These are phyloP conservation scores for Galemys pyrenaicus DNA, from an alignment of 2,113 vertebrate species.

Conservation along the genomic window DNA sequence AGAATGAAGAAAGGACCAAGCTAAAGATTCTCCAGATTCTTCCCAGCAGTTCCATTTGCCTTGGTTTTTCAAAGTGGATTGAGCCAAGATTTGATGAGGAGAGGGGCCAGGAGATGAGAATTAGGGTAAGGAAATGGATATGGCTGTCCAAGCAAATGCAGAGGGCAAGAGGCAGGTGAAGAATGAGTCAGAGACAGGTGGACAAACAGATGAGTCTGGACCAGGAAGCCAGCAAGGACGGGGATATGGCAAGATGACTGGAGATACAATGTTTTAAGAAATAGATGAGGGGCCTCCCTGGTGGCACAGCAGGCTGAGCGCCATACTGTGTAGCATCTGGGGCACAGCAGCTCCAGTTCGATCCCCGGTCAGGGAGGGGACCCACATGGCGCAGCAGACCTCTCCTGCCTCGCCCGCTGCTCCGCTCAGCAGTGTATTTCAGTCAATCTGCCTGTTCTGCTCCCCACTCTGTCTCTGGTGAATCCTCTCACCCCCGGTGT, in stretches of 20 bases:
- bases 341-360: no score
- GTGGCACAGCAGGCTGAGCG: no score
- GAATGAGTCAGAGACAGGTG: background rate
- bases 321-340: no score
- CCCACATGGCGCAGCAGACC: no score
- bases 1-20: constrained; percentile 28
- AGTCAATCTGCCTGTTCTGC: no score
- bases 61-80: constrained; percentile 39
- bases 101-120: background rate
- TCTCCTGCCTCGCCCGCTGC: no score
- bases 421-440: no score
- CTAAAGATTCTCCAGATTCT: constrained; percentile 44
- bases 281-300: background rate
- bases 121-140: background rate
- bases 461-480: no score
- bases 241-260: background rate
- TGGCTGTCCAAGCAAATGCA: background rate
- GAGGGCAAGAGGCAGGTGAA: background rate
- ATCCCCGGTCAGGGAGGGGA: no score
- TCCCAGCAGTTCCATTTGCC: constrained; percentile 2
- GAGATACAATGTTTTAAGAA: background rate
- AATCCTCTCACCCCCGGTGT: no score
- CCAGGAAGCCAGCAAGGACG: background rate
- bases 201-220: background rate
- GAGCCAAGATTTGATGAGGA: constrained; percentile 1